phyloP scores from a whole-genome alignment of 2,797 vertebrate species.

The Enteromius anoplus region DNA sequence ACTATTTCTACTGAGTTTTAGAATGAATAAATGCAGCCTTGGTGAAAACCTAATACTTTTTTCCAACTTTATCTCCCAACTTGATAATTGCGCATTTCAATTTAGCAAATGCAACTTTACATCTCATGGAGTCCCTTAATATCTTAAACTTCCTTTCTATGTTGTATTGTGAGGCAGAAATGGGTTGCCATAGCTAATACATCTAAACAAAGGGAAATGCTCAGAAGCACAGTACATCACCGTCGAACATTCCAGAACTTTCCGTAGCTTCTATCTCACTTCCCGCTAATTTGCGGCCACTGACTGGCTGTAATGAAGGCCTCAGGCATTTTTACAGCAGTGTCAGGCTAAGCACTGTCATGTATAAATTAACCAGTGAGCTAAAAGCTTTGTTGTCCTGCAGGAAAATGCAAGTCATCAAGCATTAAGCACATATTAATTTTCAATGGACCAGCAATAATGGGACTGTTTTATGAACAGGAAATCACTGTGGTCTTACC shows the following conservation, averaged over 20 bases:
- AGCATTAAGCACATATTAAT: slow-evolving; percentile 78
- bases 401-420: slow-evolving; percentile 76
- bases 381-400: slow-evolving; percentile 71
- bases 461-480: slow-evolving; percentile 69
- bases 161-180: not conserved
- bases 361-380: slow-evolving; percentile 77
- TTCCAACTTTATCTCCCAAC: not conserved
- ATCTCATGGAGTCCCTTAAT: not conserved
- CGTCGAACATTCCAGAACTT: slow-evolving; percentile 58
- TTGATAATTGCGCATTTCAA: not conserved
- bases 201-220: not conserved
- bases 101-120: not conserved
- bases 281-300: slow-evolving; percentile 65
- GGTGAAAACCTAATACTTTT: not conserved
- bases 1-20: not conserved
- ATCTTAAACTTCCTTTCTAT: not conserved
- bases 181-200: not conserved
- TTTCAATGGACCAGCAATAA: slow-evolving; percentile 74
- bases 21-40: not conserved
- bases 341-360: slow-evolving; percentile 71
- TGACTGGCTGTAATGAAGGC: slow-evolving; percentile 72
- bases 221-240: slow-evolving; percentile 11
- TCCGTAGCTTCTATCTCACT: slow-evolving; percentile 63
- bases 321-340: slow-evolving; percentile 67
- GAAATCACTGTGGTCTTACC: slow-evolving; percentile 60